These are phyloP conservation scores for Ceyx melanurus DNA, from an alignment of 2,113 vertebrate genomes.

Conservation along the genomic window DNA sequence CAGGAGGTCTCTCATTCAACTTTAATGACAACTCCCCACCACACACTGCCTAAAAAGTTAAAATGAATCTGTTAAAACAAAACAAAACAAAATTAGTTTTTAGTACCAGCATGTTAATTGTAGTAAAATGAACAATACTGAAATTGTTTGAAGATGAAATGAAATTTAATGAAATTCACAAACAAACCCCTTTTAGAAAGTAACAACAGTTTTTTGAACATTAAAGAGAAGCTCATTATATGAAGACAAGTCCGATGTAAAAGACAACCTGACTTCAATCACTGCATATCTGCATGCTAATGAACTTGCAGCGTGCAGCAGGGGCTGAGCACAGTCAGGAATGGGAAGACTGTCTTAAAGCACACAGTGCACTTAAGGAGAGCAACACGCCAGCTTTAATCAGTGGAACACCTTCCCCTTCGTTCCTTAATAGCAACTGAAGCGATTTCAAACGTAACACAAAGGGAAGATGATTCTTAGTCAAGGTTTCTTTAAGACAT, in stretches of 20 bases:
- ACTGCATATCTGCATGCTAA: conserved; percentile 84
- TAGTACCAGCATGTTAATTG: conserved; percentile 77
- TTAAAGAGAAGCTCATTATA: conserved; percentile 85
- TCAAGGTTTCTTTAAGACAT: conserved; percentile 78
- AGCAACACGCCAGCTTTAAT: conserved; percentile 73
- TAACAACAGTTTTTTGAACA: conserved; percentile 84
- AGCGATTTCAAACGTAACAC: conserved; percentile 77
- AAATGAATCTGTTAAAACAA: conserved; percentile 47
- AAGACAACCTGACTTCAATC: conserved; percentile 82
- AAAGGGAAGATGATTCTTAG: conserved; percentile 79
- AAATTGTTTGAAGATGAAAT: conserved; percentile 82
- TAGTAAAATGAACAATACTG: conserved; percentile 79
- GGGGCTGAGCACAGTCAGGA: conserved; percentile 64
- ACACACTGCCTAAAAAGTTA: conserved; percentile 69
- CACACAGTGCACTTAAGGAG: conserved; percentile 58
- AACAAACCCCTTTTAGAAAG: conserved; percentile 82
- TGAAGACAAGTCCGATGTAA: conserved; percentile 80
- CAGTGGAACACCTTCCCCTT: conserved; percentile 79
- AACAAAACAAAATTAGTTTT: conserved; percentile 56
- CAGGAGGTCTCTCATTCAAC: conserved; percentile 67
- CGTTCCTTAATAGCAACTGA: conserved; percentile 77
- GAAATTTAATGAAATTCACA: conserved; percentile 85
- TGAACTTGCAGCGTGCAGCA: conserved; percentile 79
- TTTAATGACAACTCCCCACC: conserved; percentile 48
- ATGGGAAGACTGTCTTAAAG: conserved; percentile 69